Conservation (phyloP, 2,888 invertebrate species). For the Clitarchus hookeri region DNA sequence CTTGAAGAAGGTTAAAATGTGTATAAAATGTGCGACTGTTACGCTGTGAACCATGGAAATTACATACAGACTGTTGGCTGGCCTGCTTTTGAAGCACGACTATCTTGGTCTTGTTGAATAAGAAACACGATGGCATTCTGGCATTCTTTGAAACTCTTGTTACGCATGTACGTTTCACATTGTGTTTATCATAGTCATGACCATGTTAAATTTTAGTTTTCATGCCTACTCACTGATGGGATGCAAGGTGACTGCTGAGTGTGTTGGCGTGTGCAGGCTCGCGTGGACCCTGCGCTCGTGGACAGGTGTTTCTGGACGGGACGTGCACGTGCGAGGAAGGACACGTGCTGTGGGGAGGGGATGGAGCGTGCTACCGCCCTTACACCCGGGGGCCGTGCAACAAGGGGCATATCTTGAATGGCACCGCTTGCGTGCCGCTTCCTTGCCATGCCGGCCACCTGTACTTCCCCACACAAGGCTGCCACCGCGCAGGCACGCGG, state of each 20-base stretch:
- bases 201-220: no score
- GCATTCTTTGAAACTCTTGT: no score
- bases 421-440: constrained; percentile 69
- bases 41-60: no score
- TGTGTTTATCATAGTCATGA: no score
- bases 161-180: no score
- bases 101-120: no score
- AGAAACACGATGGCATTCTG: no score
- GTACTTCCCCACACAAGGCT: constrained; percentile 74
- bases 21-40: no score
- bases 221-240: no score
- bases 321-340: constrained; percentile 72
- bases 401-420: constrained; percentile 62
- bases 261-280: constrained; percentile 60
- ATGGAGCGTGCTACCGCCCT: constrained; percentile 74
- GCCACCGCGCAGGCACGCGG: constrained; percentile 76
- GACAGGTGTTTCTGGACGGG: constrained; percentile 69
- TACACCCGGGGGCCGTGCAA: constrained; percentile 80
- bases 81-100: no score
- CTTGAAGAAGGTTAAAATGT: no score
- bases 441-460: constrained; percentile 76
- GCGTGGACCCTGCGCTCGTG: constrained; percentile 73
- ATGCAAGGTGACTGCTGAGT: neutral
- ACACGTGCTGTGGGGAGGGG: constrained; percentile 63
- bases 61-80: no score